Percentiles rank a stretch among this genome's conserved stretches.
These are phyloP conservation scores for Melospiza melodia DNA, from an alignment of 2,113 vertebrate species.

Conservation along the genomic window DNA sequence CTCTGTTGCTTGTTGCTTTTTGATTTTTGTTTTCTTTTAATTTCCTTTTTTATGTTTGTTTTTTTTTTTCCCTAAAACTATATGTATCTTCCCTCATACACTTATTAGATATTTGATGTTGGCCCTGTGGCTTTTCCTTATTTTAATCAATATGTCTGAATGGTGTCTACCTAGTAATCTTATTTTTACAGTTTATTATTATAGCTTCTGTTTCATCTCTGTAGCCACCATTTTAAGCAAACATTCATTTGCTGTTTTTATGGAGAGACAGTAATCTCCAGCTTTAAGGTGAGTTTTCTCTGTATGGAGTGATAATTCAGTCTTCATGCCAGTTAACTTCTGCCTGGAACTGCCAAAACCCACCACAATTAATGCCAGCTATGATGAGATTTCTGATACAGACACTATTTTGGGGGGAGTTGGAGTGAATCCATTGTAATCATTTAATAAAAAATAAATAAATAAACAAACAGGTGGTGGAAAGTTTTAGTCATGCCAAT, in stretches of 20 bases:
- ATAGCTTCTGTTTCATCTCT: neutral
- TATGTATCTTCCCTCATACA: neutral
- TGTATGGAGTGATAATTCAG: neutral
- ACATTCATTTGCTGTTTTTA: neutral
- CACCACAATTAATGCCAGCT: neutral
- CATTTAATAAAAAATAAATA: neutral
- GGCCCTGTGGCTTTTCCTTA: neutral
- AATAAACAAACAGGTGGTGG: neutral
- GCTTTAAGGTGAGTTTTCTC: neutral
- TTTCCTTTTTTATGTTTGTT: neutral
- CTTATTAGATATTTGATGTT: neutral
- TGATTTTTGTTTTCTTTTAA: neutral
- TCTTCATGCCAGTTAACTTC: neutral
- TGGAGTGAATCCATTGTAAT: neutral
- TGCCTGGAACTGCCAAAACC: neutral
- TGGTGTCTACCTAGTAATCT: neutral
- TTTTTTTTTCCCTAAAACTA: neutral
- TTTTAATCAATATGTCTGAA: neutral
- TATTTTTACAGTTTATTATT: neutral
- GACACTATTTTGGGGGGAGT: neutral
- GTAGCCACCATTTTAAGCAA: neutral
- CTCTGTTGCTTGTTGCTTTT: neutral
- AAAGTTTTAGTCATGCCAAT: neutral
- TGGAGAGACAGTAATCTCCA: neutral
- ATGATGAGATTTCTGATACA: neutral